phyloP scores from a whole-genome alignment of 2,888 invertebrate genomes.

The Coecobrya sp. region DNA sequence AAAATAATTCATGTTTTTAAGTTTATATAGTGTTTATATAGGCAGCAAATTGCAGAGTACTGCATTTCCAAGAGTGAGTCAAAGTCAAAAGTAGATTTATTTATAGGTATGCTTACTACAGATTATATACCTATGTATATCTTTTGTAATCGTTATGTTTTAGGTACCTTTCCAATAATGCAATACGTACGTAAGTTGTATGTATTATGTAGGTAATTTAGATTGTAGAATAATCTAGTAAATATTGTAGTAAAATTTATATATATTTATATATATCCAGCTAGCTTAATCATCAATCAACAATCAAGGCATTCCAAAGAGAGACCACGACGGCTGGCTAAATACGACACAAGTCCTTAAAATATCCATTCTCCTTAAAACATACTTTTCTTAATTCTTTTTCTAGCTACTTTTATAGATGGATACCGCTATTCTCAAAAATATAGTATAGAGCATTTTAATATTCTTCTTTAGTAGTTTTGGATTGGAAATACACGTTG shows the following conservation, averaged over 20 bases:
- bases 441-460: slow-evolving; percentile 18
- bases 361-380: neutral
- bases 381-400: neutral
- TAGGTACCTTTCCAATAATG: slow-evolving; percentile 77
- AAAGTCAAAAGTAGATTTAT: neutral
- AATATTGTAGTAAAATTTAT: slow-evolving; percentile 28
- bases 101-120: no score
- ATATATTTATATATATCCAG: slow-evolving; percentile 43
- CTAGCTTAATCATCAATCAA: slow-evolving; percentile 75
- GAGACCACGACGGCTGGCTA: slow-evolving; percentile 66
- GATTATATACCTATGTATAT: no score
- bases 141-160: slow-evolving; percentile 34
- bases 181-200: slow-evolving; percentile 49
- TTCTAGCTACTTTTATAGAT: neutral
- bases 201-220: slow-evolving; percentile 11
- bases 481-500: neutral
- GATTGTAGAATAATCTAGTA: neutral
- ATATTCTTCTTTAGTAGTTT: neutral
- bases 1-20: slow-evolving; percentile 4
- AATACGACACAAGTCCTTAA: slow-evolving; percentile 46
- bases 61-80: slow-evolving; percentile 34
- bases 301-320: slow-evolving; percentile 77
- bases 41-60: slow-evolving; percentile 74
- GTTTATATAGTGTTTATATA: slow-evolving; percentile 26
- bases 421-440: neutral